These are phyloP conservation scores for Aphelenchoides fujianensis DNA, from an alignment of 1,140 invertebrate species.

Conservation along the genomic window DNA sequence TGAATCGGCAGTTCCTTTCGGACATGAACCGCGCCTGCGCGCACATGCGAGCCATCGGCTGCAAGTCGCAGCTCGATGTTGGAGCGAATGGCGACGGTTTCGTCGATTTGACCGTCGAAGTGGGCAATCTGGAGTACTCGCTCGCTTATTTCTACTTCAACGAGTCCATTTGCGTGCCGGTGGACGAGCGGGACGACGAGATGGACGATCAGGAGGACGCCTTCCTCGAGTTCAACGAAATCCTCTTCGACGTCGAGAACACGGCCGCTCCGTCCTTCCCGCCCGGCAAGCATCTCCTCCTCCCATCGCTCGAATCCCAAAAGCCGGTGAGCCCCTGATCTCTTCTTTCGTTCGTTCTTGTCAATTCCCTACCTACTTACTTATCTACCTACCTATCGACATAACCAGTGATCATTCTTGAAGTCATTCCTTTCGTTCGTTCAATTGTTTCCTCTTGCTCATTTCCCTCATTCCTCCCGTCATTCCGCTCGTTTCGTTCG, in stretches of 20 bases:
- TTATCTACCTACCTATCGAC: too few species aligned
- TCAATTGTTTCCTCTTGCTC: background rate
- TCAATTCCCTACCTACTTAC: too few species aligned
- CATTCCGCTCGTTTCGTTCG: background rate
- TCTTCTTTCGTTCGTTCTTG: too few species aligned
- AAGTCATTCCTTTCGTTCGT: background rate
- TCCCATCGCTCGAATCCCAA: too few species aligned
- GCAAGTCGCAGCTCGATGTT: constrained; percentile 30
- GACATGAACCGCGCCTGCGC: constrained; percentile 28
- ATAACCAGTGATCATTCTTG: too few species aligned
- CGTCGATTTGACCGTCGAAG: constrained; percentile 46
- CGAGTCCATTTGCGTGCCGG: constrained; percentile 40
- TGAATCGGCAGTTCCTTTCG: constrained; percentile 10
- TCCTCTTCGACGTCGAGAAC: background rate
- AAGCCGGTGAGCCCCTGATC: too few species aligned
- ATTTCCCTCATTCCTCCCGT: background rate
- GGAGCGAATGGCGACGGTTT: constrained; percentile 29
- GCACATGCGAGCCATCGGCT: constrained; percentile 16
- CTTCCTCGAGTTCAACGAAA: constrained; percentile 6
- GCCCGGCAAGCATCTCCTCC: background rate
- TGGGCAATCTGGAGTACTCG: constrained; percentile 44
- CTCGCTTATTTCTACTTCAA: constrained; percentile 55
- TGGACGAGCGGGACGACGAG: constrained; percentile 9
- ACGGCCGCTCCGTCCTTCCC: too few species aligned
- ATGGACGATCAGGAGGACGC: background rate